phyloP scores from a whole-genome alignment of 2,888 invertebrate genomes.

The Mayetiola destructor region DNA sequence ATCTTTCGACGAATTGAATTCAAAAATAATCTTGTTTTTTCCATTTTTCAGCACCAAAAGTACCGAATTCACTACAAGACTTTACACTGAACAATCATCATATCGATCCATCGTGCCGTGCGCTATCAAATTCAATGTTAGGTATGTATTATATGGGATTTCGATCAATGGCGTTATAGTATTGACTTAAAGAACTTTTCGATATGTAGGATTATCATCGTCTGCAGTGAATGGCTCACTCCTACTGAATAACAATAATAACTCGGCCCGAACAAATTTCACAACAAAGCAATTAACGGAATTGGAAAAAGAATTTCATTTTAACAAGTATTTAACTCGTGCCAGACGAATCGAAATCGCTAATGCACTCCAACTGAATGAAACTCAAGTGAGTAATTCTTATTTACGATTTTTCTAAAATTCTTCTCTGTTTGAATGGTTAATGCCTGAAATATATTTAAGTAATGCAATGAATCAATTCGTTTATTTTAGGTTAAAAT shows the following conservation, averaged over 20 bases:
- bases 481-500: slow-evolving; percentile 54
- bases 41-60: slow-evolving; percentile 43
- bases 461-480: not conserved
- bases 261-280: slow-evolving; percentile 94
- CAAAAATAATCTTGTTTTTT: not conserved
- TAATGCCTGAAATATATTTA: slow-evolving; percentile 8
- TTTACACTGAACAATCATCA: slow-evolving; percentile 32
- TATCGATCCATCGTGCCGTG: slow-evolving; percentile 29
- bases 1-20: no score
- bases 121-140: slow-evolving; percentile 21
- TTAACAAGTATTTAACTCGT: slow-evolving; percentile 95
- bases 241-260: slow-evolving; percentile 44
- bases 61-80: slow-evolving; percentile 43
- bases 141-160: not conserved
- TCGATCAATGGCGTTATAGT: not conserved
- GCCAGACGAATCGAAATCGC: slow-evolving; percentile 97
- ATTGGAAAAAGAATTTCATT: slow-evolving; percentile 98
- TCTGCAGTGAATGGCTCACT: slow-evolving; percentile 10
- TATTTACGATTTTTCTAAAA: not conserved
- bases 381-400: slow-evolving; percentile 55
- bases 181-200: no score
- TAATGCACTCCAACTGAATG: slow-evolving; percentile 86
- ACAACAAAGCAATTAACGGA: slow-evolving; percentile 99
- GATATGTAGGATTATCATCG: slow-evolving; percentile 32
- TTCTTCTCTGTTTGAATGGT: not conserved